phyloP scores from a whole-genome alignment of 2,113 vertebrate genomes.

The Apteryx owenii region DNA sequence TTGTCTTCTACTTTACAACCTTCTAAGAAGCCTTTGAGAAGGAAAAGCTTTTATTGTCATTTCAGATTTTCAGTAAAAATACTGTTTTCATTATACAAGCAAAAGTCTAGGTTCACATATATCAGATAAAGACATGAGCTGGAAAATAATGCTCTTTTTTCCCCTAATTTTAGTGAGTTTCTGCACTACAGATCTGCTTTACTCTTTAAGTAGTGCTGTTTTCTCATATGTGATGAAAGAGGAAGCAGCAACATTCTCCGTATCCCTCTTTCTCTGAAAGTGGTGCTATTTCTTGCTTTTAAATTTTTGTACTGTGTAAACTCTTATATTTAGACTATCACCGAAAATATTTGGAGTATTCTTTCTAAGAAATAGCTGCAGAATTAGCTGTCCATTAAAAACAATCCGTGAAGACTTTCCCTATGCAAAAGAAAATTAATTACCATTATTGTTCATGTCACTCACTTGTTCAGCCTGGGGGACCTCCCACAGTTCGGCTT shows the following conservation, averaged over 20 bases:
- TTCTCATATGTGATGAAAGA: neutral
- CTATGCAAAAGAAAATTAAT: neutral
- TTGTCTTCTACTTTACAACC: neutral
- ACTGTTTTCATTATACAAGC: neutral
- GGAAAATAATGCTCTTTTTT: neutral
- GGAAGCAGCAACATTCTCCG: neutral
- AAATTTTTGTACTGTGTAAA: neutral
- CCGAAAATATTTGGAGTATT: neutral
- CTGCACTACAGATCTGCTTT: neutral
- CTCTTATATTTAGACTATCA: neutral
- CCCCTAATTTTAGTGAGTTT: neutral
- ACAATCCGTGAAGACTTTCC: neutral
- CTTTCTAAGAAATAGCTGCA: neutral
- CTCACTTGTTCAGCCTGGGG: neutral
- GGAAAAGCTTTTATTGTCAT: neutral
- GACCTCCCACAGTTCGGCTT: neutral
- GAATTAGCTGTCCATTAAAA: neutral
- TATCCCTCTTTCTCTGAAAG: neutral
- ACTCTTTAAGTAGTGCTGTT: neutral
- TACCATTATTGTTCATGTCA: neutral
- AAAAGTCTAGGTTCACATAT: neutral
- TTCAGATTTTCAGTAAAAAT: neutral
- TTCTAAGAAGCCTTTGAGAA: neutral
- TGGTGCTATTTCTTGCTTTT: neutral
- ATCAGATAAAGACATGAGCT: neutral